phyloP scores from a whole-genome alignment of 2,888 invertebrate species.

The Volucella zonaria region DNA sequence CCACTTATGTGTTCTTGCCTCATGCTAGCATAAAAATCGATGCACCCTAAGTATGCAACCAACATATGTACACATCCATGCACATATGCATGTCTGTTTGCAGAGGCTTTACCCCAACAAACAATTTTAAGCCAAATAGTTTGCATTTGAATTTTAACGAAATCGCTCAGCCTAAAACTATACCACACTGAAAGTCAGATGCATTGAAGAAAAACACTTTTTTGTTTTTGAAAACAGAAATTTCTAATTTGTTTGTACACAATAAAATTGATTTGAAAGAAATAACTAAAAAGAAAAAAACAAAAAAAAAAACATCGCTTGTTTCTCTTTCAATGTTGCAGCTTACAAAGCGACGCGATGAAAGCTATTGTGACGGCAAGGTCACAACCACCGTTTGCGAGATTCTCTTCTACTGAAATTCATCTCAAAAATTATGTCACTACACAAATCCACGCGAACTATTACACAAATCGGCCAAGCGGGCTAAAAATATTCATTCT shows the following conservation, averaged over 20 bases:
- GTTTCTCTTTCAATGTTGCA: background rate
- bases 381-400: conserved; percentile 47
- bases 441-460: conserved; percentile 39
- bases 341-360: conserved; percentile 27
- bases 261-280: conserved; percentile 4
- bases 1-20: too few species aligned
- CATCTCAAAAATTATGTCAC: conserved; percentile 58
- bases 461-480: conserved; percentile 32
- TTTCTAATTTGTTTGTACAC: conserved; percentile 18
- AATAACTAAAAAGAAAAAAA: conserved; percentile 1
- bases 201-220: background rate
- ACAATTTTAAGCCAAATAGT: background rate
- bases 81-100: too few species aligned
- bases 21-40: too few species aligned
- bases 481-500: conserved; percentile 33
- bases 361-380: conserved; percentile 37
- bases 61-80: too few species aligned
- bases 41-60: too few species aligned
- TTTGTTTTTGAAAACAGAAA: background rate
- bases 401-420: conserved; percentile 40
- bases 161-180: conserved; percentile 33
- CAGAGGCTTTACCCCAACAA: too few species aligned
- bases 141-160: background rate
- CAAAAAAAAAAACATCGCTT: background rate
- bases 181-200: background rate